Evolutionary conservation across 1,140 invertebrate species (phyloP).

Genomic region (Heterodera carotae): DNA sequence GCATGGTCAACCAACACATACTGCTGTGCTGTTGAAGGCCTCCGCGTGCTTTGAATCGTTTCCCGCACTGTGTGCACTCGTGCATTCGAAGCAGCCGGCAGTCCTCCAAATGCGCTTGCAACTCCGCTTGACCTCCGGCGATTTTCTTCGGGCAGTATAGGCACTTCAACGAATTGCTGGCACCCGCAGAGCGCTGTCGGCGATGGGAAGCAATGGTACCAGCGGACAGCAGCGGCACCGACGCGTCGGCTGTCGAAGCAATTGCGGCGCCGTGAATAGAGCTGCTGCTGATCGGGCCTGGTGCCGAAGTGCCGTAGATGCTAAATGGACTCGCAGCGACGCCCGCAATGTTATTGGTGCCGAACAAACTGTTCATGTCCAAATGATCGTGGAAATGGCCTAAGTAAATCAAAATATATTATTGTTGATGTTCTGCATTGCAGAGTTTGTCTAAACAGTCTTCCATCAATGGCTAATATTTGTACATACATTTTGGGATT

Average conservation of each 20-base stretch:
- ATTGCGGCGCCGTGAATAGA: not conserved
- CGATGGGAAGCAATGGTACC: not conserved
- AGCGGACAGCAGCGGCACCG: not conserved
- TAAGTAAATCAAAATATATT: not conserved
- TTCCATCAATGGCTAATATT: too few species aligned
- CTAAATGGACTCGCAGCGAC: not conserved
- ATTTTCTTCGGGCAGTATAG: constrained; percentile 20
- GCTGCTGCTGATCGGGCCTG: not conserved
- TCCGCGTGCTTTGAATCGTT: constrained; percentile 60
- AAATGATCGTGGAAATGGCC: not conserved
- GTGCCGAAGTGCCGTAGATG: not conserved
- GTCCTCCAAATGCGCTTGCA: constrained; percentile 38
- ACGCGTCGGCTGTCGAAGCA: not conserved
- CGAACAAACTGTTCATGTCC: not conserved
- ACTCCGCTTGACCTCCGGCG: not conserved
- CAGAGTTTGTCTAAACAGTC: too few species aligned
- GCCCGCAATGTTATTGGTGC: not conserved
- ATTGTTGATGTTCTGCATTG: too few species aligned
- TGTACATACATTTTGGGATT: too few species aligned
- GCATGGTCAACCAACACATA: too few species aligned
- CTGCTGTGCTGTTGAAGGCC: constrained; percentile 62
- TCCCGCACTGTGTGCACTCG: constrained; percentile 44
- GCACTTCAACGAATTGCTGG: constrained; percentile 18
- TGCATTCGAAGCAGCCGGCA: constrained; percentile 40
- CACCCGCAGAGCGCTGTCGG: not conserved